Evolutionary conservation across 2,797 vertebrate genomes (phyloP), one percentile per base, ranked within the genome.

Genomic region (Hafferia zeledoni): DNA sequence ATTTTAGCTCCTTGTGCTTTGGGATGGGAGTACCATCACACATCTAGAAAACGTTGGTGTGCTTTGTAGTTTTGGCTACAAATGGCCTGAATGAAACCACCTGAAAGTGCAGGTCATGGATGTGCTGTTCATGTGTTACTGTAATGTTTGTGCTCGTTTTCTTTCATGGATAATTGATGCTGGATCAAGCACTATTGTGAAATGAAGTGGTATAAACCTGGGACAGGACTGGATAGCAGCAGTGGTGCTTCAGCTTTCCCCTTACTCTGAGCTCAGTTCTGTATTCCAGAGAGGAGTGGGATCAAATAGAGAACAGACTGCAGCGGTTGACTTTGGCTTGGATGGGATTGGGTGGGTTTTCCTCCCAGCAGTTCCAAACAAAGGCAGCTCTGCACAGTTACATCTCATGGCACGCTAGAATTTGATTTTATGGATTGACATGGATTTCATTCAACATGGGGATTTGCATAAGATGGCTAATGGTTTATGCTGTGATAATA

Each of bases 351-450:
- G 47, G 37, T 44, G 47, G 23, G 20, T 59, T 81, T 94, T 80
- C 55, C 79, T 78, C 39, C 46, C 57, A 47, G 84, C 31, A 17
- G 28, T 33, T 75, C 27, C 2, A 8, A 43, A 76, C 83, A 81
- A 69, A 92, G 71, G 87, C 89, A 55, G 49, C 68, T 89, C n/a
- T 61, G 7, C 30, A 11, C 0, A 2, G 47, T 87, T 28, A 9
- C 3, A 3, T 41, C 1, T 3, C 71, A 76, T 1, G 2, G 69
- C 67, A 83, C 22, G 17, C 17, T 91, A 89, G 76, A 84, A 88
- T 95, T 88, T 69, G 79, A 86, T 96, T 94, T 94, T 83, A 60
- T 74, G 92, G 79, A 53, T 68, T 64, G 79, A 88, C 81, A 88
- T 0, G 5, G 83, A 86, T 93, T 90, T 81, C 69, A 83, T 89